Conservation (phyloP, 2,113 vertebrate species). For the Mesocricetus auratus region DNA sequence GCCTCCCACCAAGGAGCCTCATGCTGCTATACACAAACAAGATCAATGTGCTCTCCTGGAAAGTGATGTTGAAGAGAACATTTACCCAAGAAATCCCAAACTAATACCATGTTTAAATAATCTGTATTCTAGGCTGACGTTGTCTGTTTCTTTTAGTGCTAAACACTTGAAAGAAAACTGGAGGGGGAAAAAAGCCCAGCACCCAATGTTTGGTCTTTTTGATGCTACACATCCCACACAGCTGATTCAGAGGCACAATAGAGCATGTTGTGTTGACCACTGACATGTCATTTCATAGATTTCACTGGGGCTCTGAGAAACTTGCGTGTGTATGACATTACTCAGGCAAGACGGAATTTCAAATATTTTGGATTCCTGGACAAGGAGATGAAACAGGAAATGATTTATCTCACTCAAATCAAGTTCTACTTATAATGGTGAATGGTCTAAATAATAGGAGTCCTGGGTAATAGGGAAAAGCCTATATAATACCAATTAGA, state of each 20-base stretch:
- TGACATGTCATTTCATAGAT: not conserved
- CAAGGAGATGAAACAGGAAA: constrained; percentile 22
- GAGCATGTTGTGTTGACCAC: not conserved
- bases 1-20: not conserved
- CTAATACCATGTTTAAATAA: constrained; percentile 76
- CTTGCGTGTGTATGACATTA: not conserved
- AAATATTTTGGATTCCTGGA: constrained; percentile 44
- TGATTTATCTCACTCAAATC: not conserved
- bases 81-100: constrained; percentile 62
- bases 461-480: not conserved
- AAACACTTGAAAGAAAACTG: constrained; percentile 61
- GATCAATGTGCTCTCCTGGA: constrained; percentile 59
- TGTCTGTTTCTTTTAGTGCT: constrained; percentile 63
- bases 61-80: constrained; percentile 72
- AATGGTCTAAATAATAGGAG: not conserved
- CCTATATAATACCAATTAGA: not conserved
- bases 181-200: constrained; percentile 41
- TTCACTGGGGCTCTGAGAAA: constrained; percentile 24
- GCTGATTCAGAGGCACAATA: constrained; percentile 63
- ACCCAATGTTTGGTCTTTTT: constrained; percentile 74
- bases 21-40: constrained; percentile 50
- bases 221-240: constrained; percentile 62
- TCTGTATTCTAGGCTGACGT: constrained; percentile 56
- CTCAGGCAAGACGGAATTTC: not conserved
- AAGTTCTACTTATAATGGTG: not conserved